A percentile compares a stretch with the other conserved stretches of the same genome.
Conservation (phyloP, 1,140 invertebrate species). For the Pygmarrhopalites habei region DNA sequence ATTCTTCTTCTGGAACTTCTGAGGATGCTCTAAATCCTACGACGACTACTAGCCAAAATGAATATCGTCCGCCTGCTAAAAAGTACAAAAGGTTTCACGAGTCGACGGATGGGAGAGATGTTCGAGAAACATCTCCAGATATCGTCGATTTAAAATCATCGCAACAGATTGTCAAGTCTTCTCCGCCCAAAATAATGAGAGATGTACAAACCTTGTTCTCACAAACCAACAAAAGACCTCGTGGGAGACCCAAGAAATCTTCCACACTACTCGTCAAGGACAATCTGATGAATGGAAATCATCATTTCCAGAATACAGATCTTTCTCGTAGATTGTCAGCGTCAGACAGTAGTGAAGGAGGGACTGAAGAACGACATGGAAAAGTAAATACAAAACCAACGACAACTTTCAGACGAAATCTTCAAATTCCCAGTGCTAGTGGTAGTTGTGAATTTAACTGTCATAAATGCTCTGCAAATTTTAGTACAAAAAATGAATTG, state of each 20-base stretch:
- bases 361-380: not conserved
- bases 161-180: not conserved
- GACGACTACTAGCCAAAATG: too few relatives aligned
- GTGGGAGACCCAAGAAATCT: constrained; percentile 2
- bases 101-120: too few relatives aligned
- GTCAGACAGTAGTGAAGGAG: not conserved
- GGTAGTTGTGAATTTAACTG: not conserved
- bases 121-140: not conserved
- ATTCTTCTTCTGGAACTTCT: too few relatives aligned
- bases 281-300: too few relatives aligned
- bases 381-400: not conserved
- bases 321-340: not conserved
- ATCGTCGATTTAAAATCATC: not conserved
- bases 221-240: not conserved
- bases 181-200: not conserved
- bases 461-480: constrained; percentile 16
- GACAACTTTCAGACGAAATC: not conserved
- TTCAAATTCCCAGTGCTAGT: not conserved
- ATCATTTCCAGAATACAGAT: not conserved
- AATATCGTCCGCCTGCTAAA: too few relatives aligned
- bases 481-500: constrained; percentile 24
- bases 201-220: not conserved
- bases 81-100: too few relatives aligned
- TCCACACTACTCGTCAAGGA: too few relatives aligned
- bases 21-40: too few relatives aligned